Conservation (phyloP, 2,888 invertebrate genomes). For the Labia minor region DNA sequence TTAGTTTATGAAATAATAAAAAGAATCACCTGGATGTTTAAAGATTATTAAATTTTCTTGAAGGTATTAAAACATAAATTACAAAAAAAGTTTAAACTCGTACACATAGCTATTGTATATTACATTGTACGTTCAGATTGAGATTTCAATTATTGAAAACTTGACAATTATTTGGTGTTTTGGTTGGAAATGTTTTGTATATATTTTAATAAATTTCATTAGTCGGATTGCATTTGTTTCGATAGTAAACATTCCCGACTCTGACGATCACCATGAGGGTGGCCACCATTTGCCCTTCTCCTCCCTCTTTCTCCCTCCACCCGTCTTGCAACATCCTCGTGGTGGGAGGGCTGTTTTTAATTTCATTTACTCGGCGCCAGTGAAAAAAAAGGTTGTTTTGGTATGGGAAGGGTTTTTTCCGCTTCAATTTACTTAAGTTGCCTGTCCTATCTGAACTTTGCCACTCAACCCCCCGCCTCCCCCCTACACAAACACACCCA, state of each 20-base stretch:
- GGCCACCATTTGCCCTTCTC: too few species aligned
- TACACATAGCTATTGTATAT: too few species aligned
- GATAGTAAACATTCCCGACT: background rate
- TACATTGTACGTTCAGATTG: background rate
- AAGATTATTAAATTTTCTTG: too few species aligned
- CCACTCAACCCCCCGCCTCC: too few species aligned
- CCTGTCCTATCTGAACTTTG: background rate
- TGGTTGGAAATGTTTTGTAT: background rate
- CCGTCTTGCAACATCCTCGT: too few species aligned
- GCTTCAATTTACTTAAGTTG: conserved; percentile 5
- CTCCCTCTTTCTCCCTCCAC: too few species aligned
- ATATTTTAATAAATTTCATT: conserved; percentile 8
- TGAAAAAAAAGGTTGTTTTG: conserved; percentile 1
- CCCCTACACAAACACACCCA: too few species aligned
- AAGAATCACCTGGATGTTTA: too few species aligned
- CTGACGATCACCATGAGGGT: background rate
- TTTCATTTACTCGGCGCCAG: conserved; percentile 13
- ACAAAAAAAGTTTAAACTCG: too few species aligned
- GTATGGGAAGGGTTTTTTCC: background rate
- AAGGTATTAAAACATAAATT: too few species aligned
- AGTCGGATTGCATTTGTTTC: conserved; percentile 4
- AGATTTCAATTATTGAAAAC: background rate
- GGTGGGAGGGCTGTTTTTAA: background rate
- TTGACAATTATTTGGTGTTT: background rate
- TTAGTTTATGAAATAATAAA: too few species aligned